Conservation (phyloP, 2,888 invertebrate genomes). For the Sylvicola fuscatus region DNA sequence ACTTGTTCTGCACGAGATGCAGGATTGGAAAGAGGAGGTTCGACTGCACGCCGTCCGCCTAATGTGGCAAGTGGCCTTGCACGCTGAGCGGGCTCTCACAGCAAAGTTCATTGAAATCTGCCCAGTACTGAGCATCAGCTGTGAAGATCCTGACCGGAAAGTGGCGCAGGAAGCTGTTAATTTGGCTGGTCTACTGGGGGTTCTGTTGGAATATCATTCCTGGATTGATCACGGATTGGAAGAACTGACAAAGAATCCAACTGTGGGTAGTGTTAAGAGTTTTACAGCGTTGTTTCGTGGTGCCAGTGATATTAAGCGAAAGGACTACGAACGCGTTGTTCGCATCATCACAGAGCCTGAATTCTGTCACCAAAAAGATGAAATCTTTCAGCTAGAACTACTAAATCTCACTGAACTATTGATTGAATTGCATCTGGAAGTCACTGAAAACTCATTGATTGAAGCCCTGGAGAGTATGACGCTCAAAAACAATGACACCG, state of each 20-base stretch:
- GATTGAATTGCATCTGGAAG: slow-evolving; percentile 1
- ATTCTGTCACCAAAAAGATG: slow-evolving; percentile 16
- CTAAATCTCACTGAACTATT: slow-evolving; percentile 3
- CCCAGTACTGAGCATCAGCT: slow-evolving; percentile 17
- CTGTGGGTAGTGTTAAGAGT: slow-evolving; percentile 18
- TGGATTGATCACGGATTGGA: slow-evolving; percentile 20
- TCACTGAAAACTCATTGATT: slow-evolving; percentile 1
- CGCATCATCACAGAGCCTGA: slow-evolving; percentile 13
- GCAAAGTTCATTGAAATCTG: slow-evolving; percentile 22
- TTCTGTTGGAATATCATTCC: slow-evolving; percentile 16
- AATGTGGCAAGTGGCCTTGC: slow-evolving; percentile 21
- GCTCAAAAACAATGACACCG: slow-evolving; percentile 1
- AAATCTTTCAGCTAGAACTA: slow-evolving; percentile 5
- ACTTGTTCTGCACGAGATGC: slow-evolving; percentile 18
- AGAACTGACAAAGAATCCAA: slow-evolving; percentile 14
- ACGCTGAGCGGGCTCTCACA: slow-evolving; percentile 21
- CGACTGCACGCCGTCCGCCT: slow-evolving; percentile 21
- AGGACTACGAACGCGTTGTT: slow-evolving; percentile 14
- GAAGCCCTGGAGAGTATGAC: not conserved
- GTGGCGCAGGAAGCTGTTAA: slow-evolving; percentile 18
- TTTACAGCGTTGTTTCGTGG: slow-evolving; percentile 8
- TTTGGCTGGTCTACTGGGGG: slow-evolving; percentile 20
- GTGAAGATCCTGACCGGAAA: slow-evolving; percentile 14
- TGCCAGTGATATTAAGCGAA: slow-evolving; percentile 4
- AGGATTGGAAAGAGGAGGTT: slow-evolving; percentile 25